Conservation (phyloP, 2,888 invertebrate genomes). For the Mesoligia furuncula region DNA sequence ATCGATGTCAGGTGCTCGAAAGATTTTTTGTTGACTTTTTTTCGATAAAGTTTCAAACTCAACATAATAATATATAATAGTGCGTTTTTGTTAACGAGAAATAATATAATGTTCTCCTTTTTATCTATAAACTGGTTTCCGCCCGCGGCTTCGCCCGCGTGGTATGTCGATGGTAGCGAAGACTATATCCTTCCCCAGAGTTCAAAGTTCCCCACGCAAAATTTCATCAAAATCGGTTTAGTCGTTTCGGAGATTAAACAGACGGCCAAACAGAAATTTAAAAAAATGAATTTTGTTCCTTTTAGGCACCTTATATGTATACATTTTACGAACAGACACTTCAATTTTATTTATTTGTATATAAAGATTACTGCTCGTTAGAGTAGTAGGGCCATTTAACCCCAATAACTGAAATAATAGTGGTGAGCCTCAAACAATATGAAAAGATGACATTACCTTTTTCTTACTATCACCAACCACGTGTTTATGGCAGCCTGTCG, state of each 20-base stretch:
- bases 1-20: not conserved
- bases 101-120: not conserved
- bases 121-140: not conserved
- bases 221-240: too few relatives aligned
- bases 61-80: not conserved
- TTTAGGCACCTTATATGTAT: too few relatives aligned
- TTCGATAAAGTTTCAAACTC: not conserved
- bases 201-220: not conserved
- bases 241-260: too few relatives aligned
- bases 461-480: slow-evolving; percentile 36
- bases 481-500: slow-evolving; percentile 64
- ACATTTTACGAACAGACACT: not conserved
- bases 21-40: not conserved
- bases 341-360: not conserved
- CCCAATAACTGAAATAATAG: slow-evolving; percentile 10
- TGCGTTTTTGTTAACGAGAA: not conserved
- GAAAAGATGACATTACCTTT: slow-evolving; percentile 35
- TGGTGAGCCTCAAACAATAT: slow-evolving; percentile 1
- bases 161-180: not conserved
- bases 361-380: not conserved
- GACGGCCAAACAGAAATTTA: too few relatives aligned
- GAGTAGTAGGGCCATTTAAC: not conserved
- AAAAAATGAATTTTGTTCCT: too few relatives aligned
- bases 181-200: not conserved
- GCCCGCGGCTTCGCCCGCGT: not conserved